A percentile compares a stretch with the other conserved stretches of the same genome.
These are phyloP conservation scores for Perizoma flavofasciatum DNA, from an alignment of 2,888 invertebrate genomes.

Conservation along the genomic window DNA sequence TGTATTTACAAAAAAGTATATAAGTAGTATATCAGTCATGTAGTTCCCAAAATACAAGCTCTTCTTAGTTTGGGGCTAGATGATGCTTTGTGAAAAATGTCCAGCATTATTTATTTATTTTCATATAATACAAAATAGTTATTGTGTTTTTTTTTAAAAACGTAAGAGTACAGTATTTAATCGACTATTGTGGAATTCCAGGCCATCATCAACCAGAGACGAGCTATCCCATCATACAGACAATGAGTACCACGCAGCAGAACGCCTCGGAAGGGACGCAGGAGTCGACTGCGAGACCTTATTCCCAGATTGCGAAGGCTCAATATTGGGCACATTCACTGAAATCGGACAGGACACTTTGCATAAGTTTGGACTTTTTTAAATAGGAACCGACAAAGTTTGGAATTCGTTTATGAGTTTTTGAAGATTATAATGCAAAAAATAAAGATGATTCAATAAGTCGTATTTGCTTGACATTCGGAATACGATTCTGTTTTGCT, in stretches of 20 bases:
- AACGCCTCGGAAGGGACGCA: conserved; percentile 84
- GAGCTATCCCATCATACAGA: conserved; percentile 85
- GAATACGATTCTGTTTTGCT: conserved; percentile 9
- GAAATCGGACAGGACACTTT: conserved; percentile 74
- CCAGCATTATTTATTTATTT: too few relatives aligned
- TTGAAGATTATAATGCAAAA: too few relatives aligned
- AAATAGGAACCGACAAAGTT: conserved; percentile 11
- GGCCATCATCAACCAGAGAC: conserved; percentile 89
- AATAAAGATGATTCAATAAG: conserved; percentile 39
- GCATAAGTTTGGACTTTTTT: conserved; percentile 67
- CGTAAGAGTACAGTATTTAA: too few relatives aligned
- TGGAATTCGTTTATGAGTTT: conserved; percentile 4
- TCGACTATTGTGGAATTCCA: conserved; percentile 46
- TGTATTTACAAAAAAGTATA: too few relatives aligned
- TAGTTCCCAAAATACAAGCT: too few relatives aligned
- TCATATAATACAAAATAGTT: too few relatives aligned
- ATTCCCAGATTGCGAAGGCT: conserved; percentile 86
- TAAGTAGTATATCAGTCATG: too few relatives aligned
- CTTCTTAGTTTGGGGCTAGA: too few relatives aligned
- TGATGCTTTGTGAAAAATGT: too few relatives aligned
- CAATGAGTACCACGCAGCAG: conserved; percentile 89
- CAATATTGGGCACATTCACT: conserved; percentile 84
- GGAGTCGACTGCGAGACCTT: conserved; percentile 81
- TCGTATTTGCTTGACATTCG: conserved; percentile 42
- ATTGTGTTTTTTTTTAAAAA: too few relatives aligned